Evolutionary conservation across 1,140 invertebrate species (phyloP).

Genomic region (Bombus waltoni): DNA sequence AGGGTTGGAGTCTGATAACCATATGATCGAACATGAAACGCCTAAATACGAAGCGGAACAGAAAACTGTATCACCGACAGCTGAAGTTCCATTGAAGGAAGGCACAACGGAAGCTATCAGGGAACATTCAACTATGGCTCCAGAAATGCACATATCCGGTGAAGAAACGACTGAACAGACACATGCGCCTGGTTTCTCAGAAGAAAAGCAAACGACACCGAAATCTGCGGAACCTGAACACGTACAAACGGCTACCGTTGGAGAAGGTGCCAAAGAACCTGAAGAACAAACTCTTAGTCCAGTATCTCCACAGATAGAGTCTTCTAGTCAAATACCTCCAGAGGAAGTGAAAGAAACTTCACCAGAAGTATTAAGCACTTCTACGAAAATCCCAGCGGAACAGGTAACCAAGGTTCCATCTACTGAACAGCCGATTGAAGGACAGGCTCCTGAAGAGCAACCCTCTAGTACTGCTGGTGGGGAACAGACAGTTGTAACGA

Average conservation of each 20-base stretch:
- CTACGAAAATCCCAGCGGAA: conserved; percentile 42
- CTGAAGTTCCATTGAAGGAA: not conserved
- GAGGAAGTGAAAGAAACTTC: conserved; percentile 62
- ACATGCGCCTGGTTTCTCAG: not conserved
- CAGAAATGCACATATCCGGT: not conserved
- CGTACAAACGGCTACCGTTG: conserved; percentile 47
- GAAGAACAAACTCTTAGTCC: conserved; percentile 61
- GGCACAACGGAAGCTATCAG: not conserved
- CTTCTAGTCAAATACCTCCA: conserved; percentile 60
- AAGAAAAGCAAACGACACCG: conserved; percentile 27
- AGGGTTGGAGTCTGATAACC: conserved; percentile 85
- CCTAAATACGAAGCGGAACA: conserved; percentile 52
- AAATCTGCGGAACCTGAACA: conserved; percentile 26
- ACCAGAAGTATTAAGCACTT: conserved; percentile 28
- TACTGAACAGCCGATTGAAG: conserved; percentile 32
- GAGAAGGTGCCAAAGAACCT: conserved; percentile 65
- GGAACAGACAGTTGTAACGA: conserved; percentile 17
- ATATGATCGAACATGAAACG: conserved; percentile 80
- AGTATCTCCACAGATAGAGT: conserved; percentile 52
- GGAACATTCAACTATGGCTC: conserved; percentile 7
- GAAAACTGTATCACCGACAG: conserved; percentile 41
- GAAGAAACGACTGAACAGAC: not conserved
- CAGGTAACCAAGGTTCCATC: conserved; percentile 39
- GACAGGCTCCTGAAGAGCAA: not conserved
- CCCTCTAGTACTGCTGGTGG: conserved; percentile 11